Evolutionary conservation across 2,888 invertebrate species (phyloP), one percentile per base, ranked within the genome.

Genomic region (Willowsia nigromaculata): DNA sequence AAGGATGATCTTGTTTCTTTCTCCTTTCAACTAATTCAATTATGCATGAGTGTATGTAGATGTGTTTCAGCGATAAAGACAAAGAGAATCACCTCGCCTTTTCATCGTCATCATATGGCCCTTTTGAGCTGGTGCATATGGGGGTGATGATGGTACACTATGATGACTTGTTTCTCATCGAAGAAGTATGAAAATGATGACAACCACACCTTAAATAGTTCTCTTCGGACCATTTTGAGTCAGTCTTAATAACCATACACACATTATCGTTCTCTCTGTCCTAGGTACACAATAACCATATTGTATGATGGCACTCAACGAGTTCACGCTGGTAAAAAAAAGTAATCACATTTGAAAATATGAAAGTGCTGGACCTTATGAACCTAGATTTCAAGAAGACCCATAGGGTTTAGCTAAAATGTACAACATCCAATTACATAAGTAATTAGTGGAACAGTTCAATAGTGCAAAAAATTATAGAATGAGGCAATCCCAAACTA

Each of bases 161-260:
- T 85, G n/a, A n/a, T n/a, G 85, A 40, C 76, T 85, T 47, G 74
- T 74, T 74, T 74, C 56, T 56, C 59, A 74, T 85, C 74, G 84
- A 65, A 30, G 27, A 59, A 85, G 74, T 62, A 65, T 62, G 87
- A 87, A 74, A 53, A 76, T 11, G 76, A 81, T 71, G 87, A 82
- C 65, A 74, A 76, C 88, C 88, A 88, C 88, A 88, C 88, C 88
- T 88, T 78, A 74, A 80, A 33, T 25, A 50, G 37, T 50, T 84
- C 33, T 59, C 53, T 59, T 76, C 76, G 53, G 62, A 76, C 88
- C 88, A 76, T 88, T 88, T 88, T 53, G 7, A 87, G 87, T 56
- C 71, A 81, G 76, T 68, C 53, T 27, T 87, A 87, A 87, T 87
- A 82, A 37, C 62, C 47, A 78, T 30, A 37, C 53, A 59, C 25